A percentile compares a stretch with the other conserved stretches of the same genome.
Conservation (phyloP, 2,888 invertebrate genomes). For the Zootermopsis nevadensis region DNA sequence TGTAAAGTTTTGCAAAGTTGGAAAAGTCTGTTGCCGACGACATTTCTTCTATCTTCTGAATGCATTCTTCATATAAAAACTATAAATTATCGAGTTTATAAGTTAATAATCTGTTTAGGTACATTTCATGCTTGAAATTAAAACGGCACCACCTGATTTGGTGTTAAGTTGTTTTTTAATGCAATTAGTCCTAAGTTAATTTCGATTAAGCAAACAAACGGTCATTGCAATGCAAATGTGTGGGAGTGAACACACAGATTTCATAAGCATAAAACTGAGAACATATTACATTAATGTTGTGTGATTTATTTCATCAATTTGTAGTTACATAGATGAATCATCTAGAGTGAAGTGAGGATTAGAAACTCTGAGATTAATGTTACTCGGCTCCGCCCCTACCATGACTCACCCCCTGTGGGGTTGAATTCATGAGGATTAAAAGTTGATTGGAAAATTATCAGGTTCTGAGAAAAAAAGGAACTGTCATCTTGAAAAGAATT, state of each 20-base stretch:
- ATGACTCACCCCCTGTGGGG: neutral
- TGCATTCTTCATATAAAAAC: no score
- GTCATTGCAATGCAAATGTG: neutral
- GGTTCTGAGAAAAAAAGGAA: neutral
- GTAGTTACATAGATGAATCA: constrained; percentile 1
- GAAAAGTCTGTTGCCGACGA: no score
- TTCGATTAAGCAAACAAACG: neutral
- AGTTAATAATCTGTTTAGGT: no score
- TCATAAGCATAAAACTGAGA: neutral
- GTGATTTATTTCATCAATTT: neutral
- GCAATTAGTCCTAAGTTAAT: no score
- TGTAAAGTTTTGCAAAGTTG: no score
- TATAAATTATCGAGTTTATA: no score
- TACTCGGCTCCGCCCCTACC: neutral
- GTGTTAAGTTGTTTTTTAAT: no score
- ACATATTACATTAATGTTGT: constrained; percentile 1
- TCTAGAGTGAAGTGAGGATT: neutral
- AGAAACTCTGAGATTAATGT: neutral
- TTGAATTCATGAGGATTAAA: constrained; percentile 9
- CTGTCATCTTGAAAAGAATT: neutral
- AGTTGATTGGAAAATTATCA: constrained; percentile 14
- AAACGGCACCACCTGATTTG: no score
- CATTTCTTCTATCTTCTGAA: no score
- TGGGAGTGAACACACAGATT: neutral
- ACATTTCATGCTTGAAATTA: no score